A percentile compares a stretch with the other conserved stretches of the same genome.
Conservation (phyloP, 2,113 vertebrate genomes). For the Gambusia affinis region DNA sequence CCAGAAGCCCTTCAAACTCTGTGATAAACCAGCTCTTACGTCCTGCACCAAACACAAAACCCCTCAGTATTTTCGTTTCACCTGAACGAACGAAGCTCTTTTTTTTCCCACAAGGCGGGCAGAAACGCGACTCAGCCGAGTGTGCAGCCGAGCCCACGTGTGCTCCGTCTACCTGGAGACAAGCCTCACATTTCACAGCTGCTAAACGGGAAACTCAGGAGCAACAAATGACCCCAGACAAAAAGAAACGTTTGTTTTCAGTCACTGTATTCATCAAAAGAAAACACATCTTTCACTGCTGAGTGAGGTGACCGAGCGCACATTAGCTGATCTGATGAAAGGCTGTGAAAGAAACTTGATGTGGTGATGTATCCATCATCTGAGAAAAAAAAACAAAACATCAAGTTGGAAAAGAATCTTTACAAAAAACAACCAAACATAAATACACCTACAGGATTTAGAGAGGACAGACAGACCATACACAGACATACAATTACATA, state of each 20-base stretch:
- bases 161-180: neutral
- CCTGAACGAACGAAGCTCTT: neutral
- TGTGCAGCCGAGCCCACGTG: neutral
- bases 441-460: slow-evolving; percentile 63
- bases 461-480: slow-evolving; percentile 30
- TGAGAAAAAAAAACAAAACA: neutral
- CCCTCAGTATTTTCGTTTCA: neutral
- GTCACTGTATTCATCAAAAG: slow-evolving; percentile 11
- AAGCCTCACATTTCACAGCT: slow-evolving; percentile 1
- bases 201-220: neutral
- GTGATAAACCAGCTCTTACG: neutral
- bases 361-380: neutral
- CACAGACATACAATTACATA: slow-evolving; percentile 54
- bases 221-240: slow-evolving; percentile 2
- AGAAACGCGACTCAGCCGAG: neutral
- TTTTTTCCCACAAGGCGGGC: neutral
- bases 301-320: neutral
- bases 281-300: slow-evolving; percentile 12
- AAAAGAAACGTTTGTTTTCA: slow-evolving; percentile 13
- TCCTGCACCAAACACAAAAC: neutral
- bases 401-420: slow-evolving; percentile 61
- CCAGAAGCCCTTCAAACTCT: neutral
- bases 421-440: slow-evolving; percentile 70
- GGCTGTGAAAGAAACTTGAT: too few relatives aligned
- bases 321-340: neutral